These are phyloP conservation scores for Ectobius pallidus DNA, from an alignment of 2,888 invertebrate genomes.

Conservation along the genomic window DNA sequence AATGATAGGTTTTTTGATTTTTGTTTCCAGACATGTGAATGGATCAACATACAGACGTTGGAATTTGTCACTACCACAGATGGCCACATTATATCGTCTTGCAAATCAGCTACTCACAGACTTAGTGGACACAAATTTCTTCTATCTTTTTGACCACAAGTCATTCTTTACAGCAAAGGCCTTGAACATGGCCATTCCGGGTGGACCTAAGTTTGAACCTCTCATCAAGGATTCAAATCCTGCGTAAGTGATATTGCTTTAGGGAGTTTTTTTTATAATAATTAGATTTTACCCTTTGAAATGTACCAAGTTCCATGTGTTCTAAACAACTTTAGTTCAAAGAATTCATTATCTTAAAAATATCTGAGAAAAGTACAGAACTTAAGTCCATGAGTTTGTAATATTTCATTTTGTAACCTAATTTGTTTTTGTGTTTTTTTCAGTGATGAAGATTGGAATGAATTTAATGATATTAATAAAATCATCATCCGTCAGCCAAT, in stretches of 20 bases:
- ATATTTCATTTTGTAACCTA: too few species aligned
- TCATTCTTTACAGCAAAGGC: conserved; percentile 99
- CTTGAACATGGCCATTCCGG: conserved; percentile 98
- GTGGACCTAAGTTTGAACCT: conserved; percentile 99
- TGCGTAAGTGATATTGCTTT: conserved; percentile 63
- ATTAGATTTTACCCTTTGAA: too few species aligned
- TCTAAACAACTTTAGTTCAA: too few species aligned
- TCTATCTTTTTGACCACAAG: conserved; percentile 98
- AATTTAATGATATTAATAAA: conserved; percentile 99
- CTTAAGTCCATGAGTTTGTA: too few species aligned
- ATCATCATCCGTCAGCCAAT: conserved; percentile 99
- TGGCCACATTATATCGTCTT: conserved; percentile 96
- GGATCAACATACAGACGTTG: conserved; percentile 96
- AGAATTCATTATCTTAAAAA: too few species aligned
- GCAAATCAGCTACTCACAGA: conserved; percentile 98
- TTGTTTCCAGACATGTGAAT: conserved; percentile 83
- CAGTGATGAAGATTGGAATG: conserved; percentile 99
- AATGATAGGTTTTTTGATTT: too few species aligned
- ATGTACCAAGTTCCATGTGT: too few species aligned
- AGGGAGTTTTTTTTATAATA: neutral
- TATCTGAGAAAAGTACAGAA: too few species aligned
- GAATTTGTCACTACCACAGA: conserved; percentile 94
- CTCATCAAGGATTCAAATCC: conserved; percentile 97
- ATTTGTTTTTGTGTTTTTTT: too few species aligned
- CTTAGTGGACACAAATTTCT: conserved; percentile 97